phyloP scores from a whole-genome alignment of 1,140 invertebrate genomes.

The Atta colombica region DNA sequence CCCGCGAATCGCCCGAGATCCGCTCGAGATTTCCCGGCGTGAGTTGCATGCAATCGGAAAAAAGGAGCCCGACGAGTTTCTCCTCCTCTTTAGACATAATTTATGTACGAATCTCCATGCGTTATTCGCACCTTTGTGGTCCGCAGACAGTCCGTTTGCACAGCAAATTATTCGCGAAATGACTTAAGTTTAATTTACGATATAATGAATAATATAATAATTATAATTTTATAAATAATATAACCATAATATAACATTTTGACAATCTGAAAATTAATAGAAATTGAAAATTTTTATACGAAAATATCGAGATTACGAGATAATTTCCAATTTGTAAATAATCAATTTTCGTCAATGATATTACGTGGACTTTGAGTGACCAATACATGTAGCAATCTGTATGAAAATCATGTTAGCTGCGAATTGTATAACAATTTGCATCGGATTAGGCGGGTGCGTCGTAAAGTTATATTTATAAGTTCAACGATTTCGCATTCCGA shows the following conservation, averaged over 20 bases:
- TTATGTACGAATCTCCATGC: slow-evolving; percentile 26
- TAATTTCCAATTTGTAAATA: not conserved
- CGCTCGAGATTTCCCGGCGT: slow-evolving; percentile 32
- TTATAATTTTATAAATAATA: not conserved
- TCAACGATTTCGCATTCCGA: slow-evolving; percentile 36
- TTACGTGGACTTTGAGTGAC: not conserved
- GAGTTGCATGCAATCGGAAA: slow-evolving; percentile 43
- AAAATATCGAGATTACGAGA: not conserved
- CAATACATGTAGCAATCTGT: slow-evolving; percentile 2
- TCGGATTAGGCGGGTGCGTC: slow-evolving; percentile 20
- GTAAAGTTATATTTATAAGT: slow-evolving; percentile 13
- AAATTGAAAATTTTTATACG: not conserved
- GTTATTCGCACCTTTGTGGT: not conserved
- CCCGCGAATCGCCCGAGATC: slow-evolving; percentile 32
- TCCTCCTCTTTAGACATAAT: slow-evolving; percentile 7
- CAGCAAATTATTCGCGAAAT: slow-evolving; percentile 13
- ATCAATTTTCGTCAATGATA: not conserved
- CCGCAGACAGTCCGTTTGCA: not conserved
- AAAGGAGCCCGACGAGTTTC: not conserved
- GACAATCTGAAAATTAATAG: not conserved
- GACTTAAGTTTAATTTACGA: not conserved
- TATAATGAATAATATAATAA: not conserved
- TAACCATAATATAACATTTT: not conserved
- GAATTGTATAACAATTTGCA: slow-evolving; percentile 4
- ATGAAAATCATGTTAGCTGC: slow-evolving; percentile 15